Percentiles rank a stretch among this genome's conserved stretches.
Conservation (phyloP, 2,113 vertebrate species). For the Shinisaurus crocodilurus region DNA sequence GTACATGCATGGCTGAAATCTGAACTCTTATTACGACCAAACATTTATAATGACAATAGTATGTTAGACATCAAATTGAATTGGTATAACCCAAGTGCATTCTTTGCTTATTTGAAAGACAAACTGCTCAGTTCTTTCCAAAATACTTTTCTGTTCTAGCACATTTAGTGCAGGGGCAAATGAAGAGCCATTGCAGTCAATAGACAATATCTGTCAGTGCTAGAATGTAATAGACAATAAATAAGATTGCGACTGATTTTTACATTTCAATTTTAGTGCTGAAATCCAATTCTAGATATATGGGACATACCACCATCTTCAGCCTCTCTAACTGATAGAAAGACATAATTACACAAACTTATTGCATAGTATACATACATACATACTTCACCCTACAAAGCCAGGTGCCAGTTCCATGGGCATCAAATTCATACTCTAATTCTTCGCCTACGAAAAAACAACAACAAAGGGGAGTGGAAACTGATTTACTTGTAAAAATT, state of each 20-base stretch:
- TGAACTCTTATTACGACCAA: neutral
- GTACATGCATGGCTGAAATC: neutral
- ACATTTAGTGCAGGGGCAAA: neutral
- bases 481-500: neutral
- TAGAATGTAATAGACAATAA: neutral
- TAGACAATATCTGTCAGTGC: neutral
- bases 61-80: neutral
- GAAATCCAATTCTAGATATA: constrained; percentile 2
- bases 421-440: constrained; percentile 96
- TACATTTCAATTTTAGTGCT: neutral
- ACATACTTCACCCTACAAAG: constrained; percentile 94
- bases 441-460: constrained; percentile 86
- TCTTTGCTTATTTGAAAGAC: neutral
- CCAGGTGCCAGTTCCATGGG: constrained; percentile 91
- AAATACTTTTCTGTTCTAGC: neutral
- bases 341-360: neutral
- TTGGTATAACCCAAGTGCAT: neutral
- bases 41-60: neutral
- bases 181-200: neutral
- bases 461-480: constrained; percentile 19
- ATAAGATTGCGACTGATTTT: neutral
- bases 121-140: neutral
- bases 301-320: neutral
- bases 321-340: neutral
- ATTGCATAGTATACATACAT: constrained; percentile 72